Evolutionary conservation across 2,888 invertebrate genomes (phyloP).

Genomic region (Perithous albicinctus): DNA sequence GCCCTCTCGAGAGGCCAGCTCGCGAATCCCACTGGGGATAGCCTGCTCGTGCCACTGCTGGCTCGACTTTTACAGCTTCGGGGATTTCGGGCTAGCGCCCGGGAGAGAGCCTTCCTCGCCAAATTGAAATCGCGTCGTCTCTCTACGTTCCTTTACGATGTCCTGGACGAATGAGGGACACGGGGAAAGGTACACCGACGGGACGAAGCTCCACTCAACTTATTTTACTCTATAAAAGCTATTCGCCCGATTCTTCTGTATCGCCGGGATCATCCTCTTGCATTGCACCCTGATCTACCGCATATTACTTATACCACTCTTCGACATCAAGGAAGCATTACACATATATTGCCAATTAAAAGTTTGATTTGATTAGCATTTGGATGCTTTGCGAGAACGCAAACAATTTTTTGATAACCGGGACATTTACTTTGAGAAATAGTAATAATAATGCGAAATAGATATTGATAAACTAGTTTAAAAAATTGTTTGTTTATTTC

Average conservation of each 20-base stretch:
- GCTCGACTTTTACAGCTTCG: slow-evolving; percentile 67
- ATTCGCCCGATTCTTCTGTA: slow-evolving; percentile 21
- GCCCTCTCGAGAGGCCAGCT: slow-evolving; percentile 49
- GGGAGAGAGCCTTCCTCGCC: slow-evolving; percentile 67
- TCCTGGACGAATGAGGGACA: slow-evolving; percentile 22
- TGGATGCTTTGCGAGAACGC: too few species aligned
- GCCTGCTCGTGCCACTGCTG: slow-evolving; percentile 45
- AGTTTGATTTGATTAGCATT: too few species aligned
- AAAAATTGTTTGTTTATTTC: too few species aligned
- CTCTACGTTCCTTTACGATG: slow-evolving; percentile 49
- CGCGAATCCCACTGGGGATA: slow-evolving; percentile 48
- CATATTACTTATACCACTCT: background rate
- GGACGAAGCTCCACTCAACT: slow-evolving; percentile 32
- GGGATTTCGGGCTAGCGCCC: slow-evolving; percentile 64
- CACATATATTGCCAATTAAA: too few species aligned
- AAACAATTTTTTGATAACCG: too few species aligned
- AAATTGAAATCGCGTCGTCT: slow-evolving; percentile 69
- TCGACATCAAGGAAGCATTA: too few species aligned
- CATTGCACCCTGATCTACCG: background rate
- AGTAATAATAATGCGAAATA: too few species aligned
- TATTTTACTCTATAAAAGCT: slow-evolving; percentile 25
- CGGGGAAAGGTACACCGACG: slow-evolving; percentile 1
- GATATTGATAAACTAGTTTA: too few species aligned
- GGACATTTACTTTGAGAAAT: too few species aligned
- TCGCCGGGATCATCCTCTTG: background rate